phyloP scores from a whole-genome alignment of 2,113 vertebrate species.

The Trogon surrucura region DNA sequence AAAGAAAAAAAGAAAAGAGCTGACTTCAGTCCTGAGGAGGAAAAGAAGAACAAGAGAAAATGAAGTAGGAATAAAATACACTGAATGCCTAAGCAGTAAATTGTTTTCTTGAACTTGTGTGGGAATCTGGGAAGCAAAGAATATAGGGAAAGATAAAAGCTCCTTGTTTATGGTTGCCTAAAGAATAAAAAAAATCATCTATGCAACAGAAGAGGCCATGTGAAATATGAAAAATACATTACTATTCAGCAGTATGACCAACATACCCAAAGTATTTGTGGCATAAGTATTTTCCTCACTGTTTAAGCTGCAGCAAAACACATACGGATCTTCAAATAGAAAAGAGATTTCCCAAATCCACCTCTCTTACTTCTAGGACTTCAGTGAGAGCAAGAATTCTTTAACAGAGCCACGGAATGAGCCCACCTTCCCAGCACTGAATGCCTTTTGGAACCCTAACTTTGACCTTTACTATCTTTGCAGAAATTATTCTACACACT shows the following conservation, averaged over 20 bases:
- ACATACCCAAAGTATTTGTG: neutral
- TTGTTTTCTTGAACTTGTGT: neutral
- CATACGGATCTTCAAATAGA: neutral
- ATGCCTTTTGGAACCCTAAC: neutral
- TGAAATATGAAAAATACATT: neutral
- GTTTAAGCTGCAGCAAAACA: neutral
- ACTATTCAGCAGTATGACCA: neutral
- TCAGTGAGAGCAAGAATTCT: neutral
- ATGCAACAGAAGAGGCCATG: neutral
- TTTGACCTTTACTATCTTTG: neutral
- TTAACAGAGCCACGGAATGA: neutral
- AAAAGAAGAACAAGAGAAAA: neutral
- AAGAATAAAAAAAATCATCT: neutral
- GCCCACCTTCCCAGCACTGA: neutral
- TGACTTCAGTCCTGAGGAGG: neutral
- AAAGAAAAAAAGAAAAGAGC: neutral
- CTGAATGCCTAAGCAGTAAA: neutral
- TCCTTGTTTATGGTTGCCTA: neutral
- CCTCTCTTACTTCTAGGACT: neutral
- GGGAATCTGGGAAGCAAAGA: neutral
- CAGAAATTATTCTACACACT: neutral
- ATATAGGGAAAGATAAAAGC: neutral
- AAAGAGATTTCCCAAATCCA: neutral
- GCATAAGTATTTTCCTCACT: neutral
- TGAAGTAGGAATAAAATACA: neutral